Evolutionary conservation across 2,797 vertebrate species (phyloP).

Genomic region (Salmo trutta): DNA sequence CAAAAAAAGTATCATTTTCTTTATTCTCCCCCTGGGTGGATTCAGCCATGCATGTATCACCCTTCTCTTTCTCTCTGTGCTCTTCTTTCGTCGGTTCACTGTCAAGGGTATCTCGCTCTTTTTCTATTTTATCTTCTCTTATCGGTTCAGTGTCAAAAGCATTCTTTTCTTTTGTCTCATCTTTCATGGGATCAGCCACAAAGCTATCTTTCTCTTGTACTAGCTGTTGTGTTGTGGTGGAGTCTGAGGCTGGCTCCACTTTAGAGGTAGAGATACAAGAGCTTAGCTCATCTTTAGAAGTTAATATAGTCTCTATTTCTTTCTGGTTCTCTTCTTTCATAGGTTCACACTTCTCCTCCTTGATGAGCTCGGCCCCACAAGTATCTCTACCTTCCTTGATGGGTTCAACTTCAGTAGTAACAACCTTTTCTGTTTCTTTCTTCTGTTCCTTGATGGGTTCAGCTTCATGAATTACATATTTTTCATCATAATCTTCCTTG

Average conservation of each 20-base stretch:
- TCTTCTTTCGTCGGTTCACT: background rate
- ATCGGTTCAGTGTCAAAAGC: constrained; percentile 12
- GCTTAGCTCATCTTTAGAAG: too few species aligned
- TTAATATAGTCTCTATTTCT: background rate
- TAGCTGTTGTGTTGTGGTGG: constrained; percentile 35
- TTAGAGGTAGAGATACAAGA: constrained; percentile 15
- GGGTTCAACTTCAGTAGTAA: constrained; percentile 21
- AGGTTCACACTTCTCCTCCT: constrained; percentile 12
- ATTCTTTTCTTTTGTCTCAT: background rate
- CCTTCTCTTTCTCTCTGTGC: background rate
- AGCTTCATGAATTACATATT: background rate
- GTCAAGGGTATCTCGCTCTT: background rate
- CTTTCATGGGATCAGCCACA: constrained; percentile 4
- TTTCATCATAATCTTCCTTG: too few species aligned
- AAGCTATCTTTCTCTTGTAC: constrained; percentile 34
- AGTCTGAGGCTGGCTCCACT: constrained; percentile 30
- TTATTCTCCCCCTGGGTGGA: background rate
- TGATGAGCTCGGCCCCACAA: background rate
- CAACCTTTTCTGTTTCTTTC: constrained; percentile 21
- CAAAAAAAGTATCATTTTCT: background rate
- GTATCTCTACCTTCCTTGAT: constrained; percentile 15
- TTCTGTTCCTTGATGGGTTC: constrained; percentile 11
- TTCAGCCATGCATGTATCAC: background rate
- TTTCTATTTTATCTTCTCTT: constrained; percentile 38
- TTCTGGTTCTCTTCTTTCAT: constrained; percentile 25